Percentiles rank a stretch among this genome's conserved stretches.
phyloP scores from a whole-genome alignment of 2,113 vertebrate genomes.

The Telmatochromis sp. region DNA sequence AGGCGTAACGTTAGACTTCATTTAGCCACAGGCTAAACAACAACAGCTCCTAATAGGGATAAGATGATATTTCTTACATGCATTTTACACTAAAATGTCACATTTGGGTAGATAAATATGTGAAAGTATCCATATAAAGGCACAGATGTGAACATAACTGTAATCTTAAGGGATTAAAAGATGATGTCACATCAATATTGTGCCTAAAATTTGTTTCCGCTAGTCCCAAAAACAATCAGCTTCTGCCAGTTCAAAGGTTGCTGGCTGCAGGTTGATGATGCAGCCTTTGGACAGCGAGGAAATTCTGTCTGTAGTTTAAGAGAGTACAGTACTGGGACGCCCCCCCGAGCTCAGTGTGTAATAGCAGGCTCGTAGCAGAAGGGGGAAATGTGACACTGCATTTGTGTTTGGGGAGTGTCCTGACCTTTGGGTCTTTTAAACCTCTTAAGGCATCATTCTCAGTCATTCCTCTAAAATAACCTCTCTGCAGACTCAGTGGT shows the following conservation, averaged over 20 bases:
- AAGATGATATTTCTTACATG: background rate
- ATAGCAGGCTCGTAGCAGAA: background rate
- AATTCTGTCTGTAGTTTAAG: background rate
- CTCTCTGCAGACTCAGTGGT: conserved; percentile 9
- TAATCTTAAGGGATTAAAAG: background rate
- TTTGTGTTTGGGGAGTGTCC: background rate
- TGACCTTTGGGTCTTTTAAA: conserved; percentile 27
- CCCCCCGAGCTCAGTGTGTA: background rate
- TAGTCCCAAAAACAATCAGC: background rate
- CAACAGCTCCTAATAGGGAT: background rate
- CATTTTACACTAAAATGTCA: background rate
- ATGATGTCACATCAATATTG: background rate
- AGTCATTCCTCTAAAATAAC: background rate
- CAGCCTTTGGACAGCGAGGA: background rate
- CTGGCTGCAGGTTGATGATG: background rate
- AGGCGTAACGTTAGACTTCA: background rate
- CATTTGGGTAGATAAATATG: background rate
- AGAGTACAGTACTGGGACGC: background rate
- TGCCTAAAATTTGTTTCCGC: background rate
- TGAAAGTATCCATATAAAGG: background rate
- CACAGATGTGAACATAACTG: background rate
- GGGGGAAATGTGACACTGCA: background rate
- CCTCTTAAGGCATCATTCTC: background rate
- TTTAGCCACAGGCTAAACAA: background rate
- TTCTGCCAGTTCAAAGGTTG: background rate